Evolutionary conservation across 2,113 vertebrate species (phyloP), one percentile per base, ranked within the genome.

Genomic region (Diglossa brunneiventris): DNA sequence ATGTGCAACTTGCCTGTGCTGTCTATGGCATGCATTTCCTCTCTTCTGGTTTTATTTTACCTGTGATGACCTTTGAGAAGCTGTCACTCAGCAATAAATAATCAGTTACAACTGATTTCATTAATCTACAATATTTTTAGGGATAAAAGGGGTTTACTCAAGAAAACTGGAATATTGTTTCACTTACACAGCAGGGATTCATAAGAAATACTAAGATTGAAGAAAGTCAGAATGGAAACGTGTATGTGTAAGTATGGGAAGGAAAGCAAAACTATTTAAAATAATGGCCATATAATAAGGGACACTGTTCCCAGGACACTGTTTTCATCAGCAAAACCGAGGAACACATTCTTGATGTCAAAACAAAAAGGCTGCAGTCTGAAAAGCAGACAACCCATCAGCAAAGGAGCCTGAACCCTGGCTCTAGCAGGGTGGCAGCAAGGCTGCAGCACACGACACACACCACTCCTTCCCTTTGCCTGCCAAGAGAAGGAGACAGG

Each of bases 371-470:
- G 10, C 30, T 69, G 16, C 30, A 35, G 12, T 33, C 26, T 58
- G 56, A 70, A 81, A 46, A 74, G 19, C 46, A 87, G 74, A 63
- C 1, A 1, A 63, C 19, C 81, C 13, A 30, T n/a, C 39, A 70
- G 64, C 13, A 47, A 21, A 80, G 61, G 22, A 53, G 17, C 21
- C 61, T 16, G 44, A 0, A 0, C 39, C 44, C 33, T 47, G 76
- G 28, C 13, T 10, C 28, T 66, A 63, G n/a, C 46, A 58, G 28
- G 37, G 47, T 41, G 50, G 56, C 42, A 82, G 52, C 11, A 9
- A 55, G 59, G 41, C 50, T 74, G 59, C 27, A 52, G 66, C 1
- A 0, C 21, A 23, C 3, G 2, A 8, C 0, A 0, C 7, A 4
- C 23, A 33, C 4, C 5, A 4, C 21, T 68, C 56, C 33, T 90